Evolutionary conservation across 2,113 vertebrate genomes (phyloP), one percentile per base, ranked within the genome.

Genomic region (Pseudois nayaur): DNA sequence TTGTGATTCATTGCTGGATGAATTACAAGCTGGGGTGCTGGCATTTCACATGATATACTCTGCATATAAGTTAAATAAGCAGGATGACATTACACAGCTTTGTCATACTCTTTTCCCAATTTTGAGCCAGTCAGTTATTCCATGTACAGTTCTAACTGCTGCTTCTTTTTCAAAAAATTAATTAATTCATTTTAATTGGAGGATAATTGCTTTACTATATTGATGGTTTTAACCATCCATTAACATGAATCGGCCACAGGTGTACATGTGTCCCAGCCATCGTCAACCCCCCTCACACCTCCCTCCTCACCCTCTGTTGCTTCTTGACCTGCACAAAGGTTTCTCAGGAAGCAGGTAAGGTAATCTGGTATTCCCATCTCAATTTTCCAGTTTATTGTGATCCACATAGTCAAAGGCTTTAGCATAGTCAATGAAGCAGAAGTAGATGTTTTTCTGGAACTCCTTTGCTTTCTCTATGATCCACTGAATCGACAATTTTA

Each of bases 211-310:
- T 71, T 36, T 71, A 71, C 19, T 40, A 71, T 23, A 71, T 23
- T 23, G 67, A 40, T 71, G 19, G 67, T 12, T 71, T 71, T 71
- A 71, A 12, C 67, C n/a, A 71, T 71, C 10, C 19, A 71, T 71
- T 71, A 71, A 71, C 67, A 40, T 71, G 67, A 71, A 71, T 23
- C 10, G 0, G 67, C n/a, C 67, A 71, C 9, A 71, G 67, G 67
- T 71, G 10, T 71, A 40, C 64, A 23, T 23, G 67, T 36, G 67
- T 36, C 64, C 64, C 17, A 71, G n/a, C 17, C n/a, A 71, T 36
- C 0, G 0, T 71, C 9, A 71, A 71, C 19, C n/a, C n/a, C 2
- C 17, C 9, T 71, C 0, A 0, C 67, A 71, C n/a, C n/a, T 71
- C 19, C 9, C n/a, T 71, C 67, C 67, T 19, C 19, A 40, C 19